phyloP scores from a whole-genome alignment of 2,113 vertebrate species.

The Deroptyus accipitrinus region DNA sequence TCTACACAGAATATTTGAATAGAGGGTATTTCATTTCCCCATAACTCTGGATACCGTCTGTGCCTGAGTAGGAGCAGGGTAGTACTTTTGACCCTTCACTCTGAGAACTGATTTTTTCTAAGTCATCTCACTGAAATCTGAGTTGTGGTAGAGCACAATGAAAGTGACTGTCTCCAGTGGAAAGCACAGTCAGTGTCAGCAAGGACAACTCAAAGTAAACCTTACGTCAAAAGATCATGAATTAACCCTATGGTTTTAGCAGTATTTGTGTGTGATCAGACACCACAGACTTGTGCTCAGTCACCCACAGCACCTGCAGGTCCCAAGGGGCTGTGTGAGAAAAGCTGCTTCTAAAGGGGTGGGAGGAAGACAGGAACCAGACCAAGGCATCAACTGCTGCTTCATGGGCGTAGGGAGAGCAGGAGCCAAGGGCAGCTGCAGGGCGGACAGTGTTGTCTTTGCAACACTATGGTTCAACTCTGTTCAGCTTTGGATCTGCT shows the following conservation, averaged over 20 bases:
- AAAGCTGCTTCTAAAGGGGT: not conserved
- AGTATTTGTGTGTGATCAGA: not conserved
- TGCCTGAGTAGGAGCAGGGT: not conserved
- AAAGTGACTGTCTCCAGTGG: not conserved
- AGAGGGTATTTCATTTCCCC: not conserved
- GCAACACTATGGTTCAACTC: rapidly evolving
- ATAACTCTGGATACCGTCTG: not conserved
- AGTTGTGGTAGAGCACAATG: not conserved
- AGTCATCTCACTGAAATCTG: not conserved
- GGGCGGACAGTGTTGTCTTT: not conserved
- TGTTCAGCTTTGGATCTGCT: not conserved
- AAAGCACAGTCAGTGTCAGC: not conserved
- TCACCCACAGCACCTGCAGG: not conserved
- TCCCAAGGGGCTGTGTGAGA: not conserved
- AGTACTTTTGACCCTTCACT: not conserved
- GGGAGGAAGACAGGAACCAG: not conserved
- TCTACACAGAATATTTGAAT: not conserved
- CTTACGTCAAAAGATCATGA: rapidly evolving
- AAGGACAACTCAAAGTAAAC: not conserved
- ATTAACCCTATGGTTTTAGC: not conserved
- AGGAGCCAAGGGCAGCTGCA: rapidly evolving
- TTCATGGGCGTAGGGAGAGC: rapidly evolving
- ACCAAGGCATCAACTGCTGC: not conserved
- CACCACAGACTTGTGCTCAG: not conserved
- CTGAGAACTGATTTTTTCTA: not conserved